Percentiles rank a stretch among this genome's conserved stretches.
Evolutionary conservation across 2,888 invertebrate species (phyloP).

Genomic region (Norana najaformis): DNA sequence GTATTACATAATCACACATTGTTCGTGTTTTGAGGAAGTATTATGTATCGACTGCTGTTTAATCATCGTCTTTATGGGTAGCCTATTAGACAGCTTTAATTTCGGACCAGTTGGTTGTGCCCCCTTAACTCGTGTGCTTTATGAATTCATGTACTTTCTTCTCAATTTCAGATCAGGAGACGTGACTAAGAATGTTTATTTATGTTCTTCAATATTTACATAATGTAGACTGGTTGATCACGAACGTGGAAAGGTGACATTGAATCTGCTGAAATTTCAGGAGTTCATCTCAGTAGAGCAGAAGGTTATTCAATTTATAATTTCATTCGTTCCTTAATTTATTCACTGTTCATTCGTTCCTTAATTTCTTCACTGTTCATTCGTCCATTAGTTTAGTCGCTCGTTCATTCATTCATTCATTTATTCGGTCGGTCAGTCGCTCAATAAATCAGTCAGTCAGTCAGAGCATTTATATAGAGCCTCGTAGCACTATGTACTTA

Average conservation of each 20-base stretch:
- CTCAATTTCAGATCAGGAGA: neutral
- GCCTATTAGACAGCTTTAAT: too few species aligned
- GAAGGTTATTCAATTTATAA: slow-evolving; percentile 34
- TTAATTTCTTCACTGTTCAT: neutral
- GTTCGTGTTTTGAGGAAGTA: too few species aligned
- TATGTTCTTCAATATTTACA: neutral
- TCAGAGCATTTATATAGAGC: neutral
- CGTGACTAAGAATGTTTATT: neutral
- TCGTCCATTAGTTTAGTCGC: neutral
- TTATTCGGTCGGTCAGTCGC: neutral
- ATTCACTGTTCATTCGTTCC: neutral
- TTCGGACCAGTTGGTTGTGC: too few species aligned
- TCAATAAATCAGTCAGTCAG: neutral
- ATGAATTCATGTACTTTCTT: too few species aligned
- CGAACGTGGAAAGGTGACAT: slow-evolving; percentile 33
- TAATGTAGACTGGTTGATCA: slow-evolving; percentile 35
- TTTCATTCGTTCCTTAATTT: too few species aligned
- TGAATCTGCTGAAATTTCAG: slow-evolving; percentile 33
- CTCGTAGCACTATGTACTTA: neutral
- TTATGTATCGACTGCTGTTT: too few species aligned
- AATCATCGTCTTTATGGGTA: too few species aligned
- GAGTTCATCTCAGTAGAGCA: slow-evolving; percentile 38
- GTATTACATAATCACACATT: too few species aligned
- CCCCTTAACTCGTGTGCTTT: too few species aligned
- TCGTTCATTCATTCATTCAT: too few species aligned